Conservation (phyloP, 2,888 invertebrate genomes). For the Caenorhabditis sp. region DNA sequence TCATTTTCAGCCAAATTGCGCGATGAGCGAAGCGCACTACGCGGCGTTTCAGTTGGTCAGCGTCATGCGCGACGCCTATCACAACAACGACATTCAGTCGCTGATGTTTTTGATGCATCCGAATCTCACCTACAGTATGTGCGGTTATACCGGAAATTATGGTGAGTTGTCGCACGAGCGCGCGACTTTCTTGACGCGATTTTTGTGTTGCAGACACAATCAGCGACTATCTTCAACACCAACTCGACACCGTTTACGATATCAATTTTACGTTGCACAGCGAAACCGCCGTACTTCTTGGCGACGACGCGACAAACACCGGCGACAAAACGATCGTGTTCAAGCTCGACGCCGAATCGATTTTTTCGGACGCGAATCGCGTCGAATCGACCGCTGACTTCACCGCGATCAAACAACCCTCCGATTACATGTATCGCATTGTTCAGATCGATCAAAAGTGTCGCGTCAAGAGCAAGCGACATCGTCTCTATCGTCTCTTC, state of each 20-base stretch:
- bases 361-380: conserved; percentile 16
- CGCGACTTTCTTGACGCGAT: no score
- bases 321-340: conserved; percentile 12
- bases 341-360: conserved; percentile 13
- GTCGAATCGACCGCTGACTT: conserved; percentile 18
- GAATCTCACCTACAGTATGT: conserved; percentile 23
- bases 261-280: conserved; percentile 22
- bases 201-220: conserved; percentile 4
- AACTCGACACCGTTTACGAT: conserved; percentile 11
- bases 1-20: background rate
- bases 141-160: conserved; percentile 22
- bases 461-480: conserved; percentile 18
- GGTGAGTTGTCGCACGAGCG: background rate
- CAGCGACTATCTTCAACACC: conserved; percentile 16
- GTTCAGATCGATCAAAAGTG: conserved; percentile 15
- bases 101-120: conserved; percentile 5
- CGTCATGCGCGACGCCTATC: background rate
- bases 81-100: background rate
- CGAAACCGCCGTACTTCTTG: conserved; percentile 13
- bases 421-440: background rate
- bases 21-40: background rate
- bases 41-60: background rate
- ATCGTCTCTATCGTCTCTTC: conserved; percentile 31
- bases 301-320: background rate
- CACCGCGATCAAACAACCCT: conserved; percentile 11